Conservation (phyloP, 2,113 vertebrate genomes). For the Aramus guarauna region DNA sequence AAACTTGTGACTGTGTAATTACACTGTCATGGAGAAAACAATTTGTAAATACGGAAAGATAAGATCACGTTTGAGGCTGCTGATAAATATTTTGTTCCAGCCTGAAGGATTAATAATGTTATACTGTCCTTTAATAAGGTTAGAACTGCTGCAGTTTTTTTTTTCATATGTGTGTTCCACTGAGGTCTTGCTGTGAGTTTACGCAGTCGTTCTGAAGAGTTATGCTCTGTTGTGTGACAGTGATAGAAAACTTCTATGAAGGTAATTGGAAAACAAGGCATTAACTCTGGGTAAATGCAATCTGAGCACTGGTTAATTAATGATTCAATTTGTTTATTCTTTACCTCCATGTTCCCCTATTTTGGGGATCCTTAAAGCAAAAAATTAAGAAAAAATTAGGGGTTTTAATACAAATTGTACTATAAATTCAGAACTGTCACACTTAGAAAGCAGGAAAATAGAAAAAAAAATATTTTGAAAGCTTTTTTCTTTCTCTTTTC, state of each 20-base stretch:
- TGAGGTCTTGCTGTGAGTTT: neutral
- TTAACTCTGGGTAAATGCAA: neutral
- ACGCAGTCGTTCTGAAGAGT: neutral
- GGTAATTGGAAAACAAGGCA: neutral
- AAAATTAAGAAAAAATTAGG: rapidly evolving
- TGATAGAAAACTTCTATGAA: neutral
- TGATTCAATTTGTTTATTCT: neutral
- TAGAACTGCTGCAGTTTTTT: neutral
- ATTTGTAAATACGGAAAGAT: neutral
- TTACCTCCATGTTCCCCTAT: neutral
- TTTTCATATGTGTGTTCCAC: neutral
- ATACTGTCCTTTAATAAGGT: neutral
- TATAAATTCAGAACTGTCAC: neutral
- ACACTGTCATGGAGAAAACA: neutral
- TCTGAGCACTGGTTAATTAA: neutral
- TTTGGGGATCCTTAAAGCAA: neutral
- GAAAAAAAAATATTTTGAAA: neutral
- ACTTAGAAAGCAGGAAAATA: neutral
- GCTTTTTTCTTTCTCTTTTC: neutral
- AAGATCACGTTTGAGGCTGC: neutral
- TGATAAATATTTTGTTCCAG: neutral
- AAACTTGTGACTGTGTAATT: neutral
- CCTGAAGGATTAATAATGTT: neutral
- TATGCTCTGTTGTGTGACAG: neutral
- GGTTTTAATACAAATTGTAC: neutral